Conservation (phyloP, 2,888 invertebrate genomes). For the Fissipunctia ypsillon region DNA sequence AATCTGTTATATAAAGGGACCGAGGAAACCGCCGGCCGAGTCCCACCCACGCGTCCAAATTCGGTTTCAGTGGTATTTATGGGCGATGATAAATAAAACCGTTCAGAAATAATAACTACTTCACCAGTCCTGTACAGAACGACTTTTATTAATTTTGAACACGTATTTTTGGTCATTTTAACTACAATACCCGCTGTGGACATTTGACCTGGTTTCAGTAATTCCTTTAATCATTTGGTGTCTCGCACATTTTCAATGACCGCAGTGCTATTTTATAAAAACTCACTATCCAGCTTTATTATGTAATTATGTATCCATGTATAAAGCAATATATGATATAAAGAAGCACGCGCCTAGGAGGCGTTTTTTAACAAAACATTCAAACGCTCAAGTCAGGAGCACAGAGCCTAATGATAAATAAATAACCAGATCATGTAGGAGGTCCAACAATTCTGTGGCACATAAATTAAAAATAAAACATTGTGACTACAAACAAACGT, state of each 20-base stretch:
- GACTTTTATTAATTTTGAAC: conserved; percentile 55
- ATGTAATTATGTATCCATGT: not conserved
- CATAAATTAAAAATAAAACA: conserved; percentile 64
- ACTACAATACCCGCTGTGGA: conserved; percentile 15
- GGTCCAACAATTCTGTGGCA: conserved; percentile 31
- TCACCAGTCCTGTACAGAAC: conserved; percentile 37
- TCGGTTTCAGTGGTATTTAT: conserved; percentile 60
- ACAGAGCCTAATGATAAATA: conserved; percentile 27
- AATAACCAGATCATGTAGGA: conserved; percentile 45
- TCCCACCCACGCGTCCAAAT: conserved; percentile 56
- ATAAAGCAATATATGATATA: not conserved
- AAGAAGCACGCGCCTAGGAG: not conserved
- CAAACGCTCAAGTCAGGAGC: not conserved
- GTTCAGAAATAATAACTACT: conserved; percentile 61
- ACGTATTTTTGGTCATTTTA: conserved; percentile 37
- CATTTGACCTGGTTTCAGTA: conserved; percentile 14
- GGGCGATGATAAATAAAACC: conserved; percentile 64
- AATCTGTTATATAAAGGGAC: conserved; percentile 64
- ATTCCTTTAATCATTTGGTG: conserved; percentile 20
- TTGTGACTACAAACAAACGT: conserved; percentile 55
- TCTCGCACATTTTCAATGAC: conserved; percentile 18
- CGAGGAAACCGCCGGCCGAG: conserved; percentile 58
- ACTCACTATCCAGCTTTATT: too few species aligned
- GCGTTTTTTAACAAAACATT: conserved; percentile 17
- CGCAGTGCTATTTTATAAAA: not conserved